Base-by-base conservation (phyloP, 2,797 vertebrate species). In the Hephaestus fuliginosus region DNA sequence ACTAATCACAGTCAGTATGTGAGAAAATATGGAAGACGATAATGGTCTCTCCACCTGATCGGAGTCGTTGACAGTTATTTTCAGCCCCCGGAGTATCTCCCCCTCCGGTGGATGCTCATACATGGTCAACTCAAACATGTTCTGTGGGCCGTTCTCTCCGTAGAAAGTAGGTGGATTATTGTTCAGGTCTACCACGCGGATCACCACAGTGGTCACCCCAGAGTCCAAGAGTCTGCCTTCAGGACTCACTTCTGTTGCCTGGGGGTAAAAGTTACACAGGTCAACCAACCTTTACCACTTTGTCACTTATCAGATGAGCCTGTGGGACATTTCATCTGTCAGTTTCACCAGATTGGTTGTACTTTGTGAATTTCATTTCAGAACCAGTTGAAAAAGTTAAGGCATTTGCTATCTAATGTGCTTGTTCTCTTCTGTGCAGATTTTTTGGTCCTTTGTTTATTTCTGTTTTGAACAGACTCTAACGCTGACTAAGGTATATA, bases 131-230 rank as follows among this genome's bases (percentile, higher is more conserved):
- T 99, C 96, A 91, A 99, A 99, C 56, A 90, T 95, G 88, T 96
- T 97, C 92, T 99, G 97, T 3, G 94, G 96, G 62, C 98, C 97
- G 0, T 91, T 96, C 79, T 98, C 97, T 49, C 98, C 98, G 0
- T 97, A 99, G 93, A 99, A 99, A 0, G 97, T 98, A 0, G 98
- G 98, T 0, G 97, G 97, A 17, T 99, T 98, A 74, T 99, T 99
- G 92, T 99, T 99, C 70, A 99, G 96, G 90, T 99, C 98, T 3
- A 99, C 96, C 15, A 99, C 95, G 68, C 96, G 95, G 91, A 99
- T 96, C 73, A 95, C 97, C 76, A 98, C 94, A 0, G 78, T 91
- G 62, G 96, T 95, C 68, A 91, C 84, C 0, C 94, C 77, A 3
- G 92, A 92, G 52, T 95, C 96, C 0, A 94, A 77, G 14, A 79